These are phyloP conservation scores for Drosophila sp. DNA, from an alignment of 1,140 invertebrate species.

Conservation along the genomic window DNA sequence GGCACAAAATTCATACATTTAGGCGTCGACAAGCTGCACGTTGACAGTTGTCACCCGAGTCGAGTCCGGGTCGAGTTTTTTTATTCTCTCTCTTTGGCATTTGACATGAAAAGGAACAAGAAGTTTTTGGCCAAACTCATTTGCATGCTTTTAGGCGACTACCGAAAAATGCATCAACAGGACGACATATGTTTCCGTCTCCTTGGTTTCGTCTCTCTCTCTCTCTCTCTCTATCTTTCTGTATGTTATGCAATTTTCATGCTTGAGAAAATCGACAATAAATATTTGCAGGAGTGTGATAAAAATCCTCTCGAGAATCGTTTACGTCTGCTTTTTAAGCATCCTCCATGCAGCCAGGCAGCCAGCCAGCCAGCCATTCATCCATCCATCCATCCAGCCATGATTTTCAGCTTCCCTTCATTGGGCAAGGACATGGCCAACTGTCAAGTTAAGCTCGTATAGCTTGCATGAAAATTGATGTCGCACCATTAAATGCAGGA, in stretches of 20 bases:
- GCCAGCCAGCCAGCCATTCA: background rate
- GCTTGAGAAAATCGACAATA: constrained; percentile 21
- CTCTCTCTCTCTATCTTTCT: background rate
- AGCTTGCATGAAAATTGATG: constrained; percentile 56
- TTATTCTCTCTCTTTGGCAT: constrained; percentile 29
- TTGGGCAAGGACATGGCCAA: constrained; percentile 48
- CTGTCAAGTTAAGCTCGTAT: constrained; percentile 49
- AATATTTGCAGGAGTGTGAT: constrained; percentile 11
- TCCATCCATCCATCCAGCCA: constrained; percentile 18
- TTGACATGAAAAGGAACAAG: constrained; percentile 30
- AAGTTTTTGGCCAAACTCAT: constrained; percentile 35
- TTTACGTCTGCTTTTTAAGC: constrained; percentile 33
- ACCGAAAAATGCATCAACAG: constrained; percentile 47
- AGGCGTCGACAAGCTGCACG: constrained; percentile 60
- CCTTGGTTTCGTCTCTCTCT: background rate
- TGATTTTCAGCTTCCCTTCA: constrained; percentile 54
- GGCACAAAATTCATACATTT: constrained; percentile 63
- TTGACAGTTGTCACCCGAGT: constrained; percentile 60
- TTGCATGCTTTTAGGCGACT: constrained; percentile 68
- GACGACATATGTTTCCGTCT: constrained; percentile 52
- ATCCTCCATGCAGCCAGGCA: background rate
- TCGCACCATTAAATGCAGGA: constrained; percentile 62
- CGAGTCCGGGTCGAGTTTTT: constrained; percentile 22
- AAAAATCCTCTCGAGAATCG: constrained; percentile 32
- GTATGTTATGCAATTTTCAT: constrained; percentile 20